Evolutionary conservation across 2,888 invertebrate species (phyloP).

Genomic region (Papilio gigon): DNA sequence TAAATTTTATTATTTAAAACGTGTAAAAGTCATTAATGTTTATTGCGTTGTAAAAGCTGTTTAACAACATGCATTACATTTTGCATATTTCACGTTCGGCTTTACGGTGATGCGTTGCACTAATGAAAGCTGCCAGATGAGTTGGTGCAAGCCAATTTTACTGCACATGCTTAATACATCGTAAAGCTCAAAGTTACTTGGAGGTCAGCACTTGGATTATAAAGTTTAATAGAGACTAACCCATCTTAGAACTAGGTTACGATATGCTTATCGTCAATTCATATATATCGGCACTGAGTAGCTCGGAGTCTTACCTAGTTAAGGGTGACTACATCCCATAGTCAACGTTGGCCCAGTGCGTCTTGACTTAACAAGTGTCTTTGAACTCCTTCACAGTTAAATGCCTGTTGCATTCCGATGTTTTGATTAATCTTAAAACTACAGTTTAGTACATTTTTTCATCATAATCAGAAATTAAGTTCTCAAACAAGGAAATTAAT

Average conservation of each 20-base stretch:
- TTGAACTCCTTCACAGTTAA: no score
- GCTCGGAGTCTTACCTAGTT: no score
- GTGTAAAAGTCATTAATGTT: background rate
- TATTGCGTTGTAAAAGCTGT: background rate
- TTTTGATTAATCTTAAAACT: no score
- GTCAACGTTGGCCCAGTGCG: no score
- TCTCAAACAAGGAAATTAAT: constrained; percentile 11
- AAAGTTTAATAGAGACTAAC: no score
- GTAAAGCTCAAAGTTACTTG: background rate
- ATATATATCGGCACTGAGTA: no score
- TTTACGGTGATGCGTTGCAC: background rate
- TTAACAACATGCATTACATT: background rate
- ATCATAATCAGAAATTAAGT: background rate
- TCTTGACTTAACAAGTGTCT: no score
- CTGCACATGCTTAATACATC: background rate
- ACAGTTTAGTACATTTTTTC: no score
- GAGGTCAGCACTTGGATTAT: background rate
- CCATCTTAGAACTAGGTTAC: background rate
- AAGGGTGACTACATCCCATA: no score
- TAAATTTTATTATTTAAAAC: constrained; percentile 3
- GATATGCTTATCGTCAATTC: no score
- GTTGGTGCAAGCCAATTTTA: background rate
- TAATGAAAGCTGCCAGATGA: background rate
- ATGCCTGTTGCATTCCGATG: no score
- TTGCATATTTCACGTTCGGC: background rate